phyloP scores from a whole-genome alignment of 2,888 invertebrate genomes.

The Gymnocheta viridis region DNA sequence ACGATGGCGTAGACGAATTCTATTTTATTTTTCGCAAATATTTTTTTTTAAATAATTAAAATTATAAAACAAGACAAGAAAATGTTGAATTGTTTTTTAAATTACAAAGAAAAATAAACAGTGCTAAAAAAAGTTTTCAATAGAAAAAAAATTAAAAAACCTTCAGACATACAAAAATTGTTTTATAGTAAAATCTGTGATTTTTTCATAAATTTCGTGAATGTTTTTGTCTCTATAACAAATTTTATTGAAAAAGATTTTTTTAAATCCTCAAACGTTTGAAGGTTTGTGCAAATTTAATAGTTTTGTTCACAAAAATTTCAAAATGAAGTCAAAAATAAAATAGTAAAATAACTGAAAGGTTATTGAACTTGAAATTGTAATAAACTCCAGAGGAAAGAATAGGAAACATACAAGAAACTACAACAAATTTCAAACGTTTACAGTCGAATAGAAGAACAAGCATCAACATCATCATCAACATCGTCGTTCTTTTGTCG shows the following conservation, averaged over 20 bases:
- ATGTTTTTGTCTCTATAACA: neutral
- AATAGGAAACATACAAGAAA: conserved; percentile 38
- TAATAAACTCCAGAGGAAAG: conserved; percentile 38
- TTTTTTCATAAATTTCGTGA: neutral
- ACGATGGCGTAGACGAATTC: conserved; percentile 43
- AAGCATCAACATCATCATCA: conserved; percentile 46
- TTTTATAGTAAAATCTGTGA: neutral
- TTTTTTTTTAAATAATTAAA: conserved; percentile 2
- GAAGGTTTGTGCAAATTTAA: neutral
- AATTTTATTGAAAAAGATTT: neutral
- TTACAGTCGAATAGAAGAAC: conserved; percentile 38
- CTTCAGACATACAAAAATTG: neutral
- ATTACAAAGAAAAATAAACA: neutral
- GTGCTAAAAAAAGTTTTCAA: neutral
- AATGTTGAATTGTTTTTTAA: neutral
- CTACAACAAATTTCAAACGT: conserved; percentile 49
- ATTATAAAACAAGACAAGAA: neutral
- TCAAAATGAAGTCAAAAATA: neutral
- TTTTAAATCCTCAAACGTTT: neutral
- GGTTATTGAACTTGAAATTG: conserved; percentile 70
- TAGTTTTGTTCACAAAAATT: neutral
- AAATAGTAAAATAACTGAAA: conserved; percentile 60
- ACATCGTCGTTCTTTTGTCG: conserved; percentile 3
- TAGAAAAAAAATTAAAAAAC: neutral
- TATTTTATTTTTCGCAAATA: conserved; percentile 27